phyloP scores from a whole-genome alignment of 1,140 invertebrate genomes.

The Drosophila ambigua region DNA sequence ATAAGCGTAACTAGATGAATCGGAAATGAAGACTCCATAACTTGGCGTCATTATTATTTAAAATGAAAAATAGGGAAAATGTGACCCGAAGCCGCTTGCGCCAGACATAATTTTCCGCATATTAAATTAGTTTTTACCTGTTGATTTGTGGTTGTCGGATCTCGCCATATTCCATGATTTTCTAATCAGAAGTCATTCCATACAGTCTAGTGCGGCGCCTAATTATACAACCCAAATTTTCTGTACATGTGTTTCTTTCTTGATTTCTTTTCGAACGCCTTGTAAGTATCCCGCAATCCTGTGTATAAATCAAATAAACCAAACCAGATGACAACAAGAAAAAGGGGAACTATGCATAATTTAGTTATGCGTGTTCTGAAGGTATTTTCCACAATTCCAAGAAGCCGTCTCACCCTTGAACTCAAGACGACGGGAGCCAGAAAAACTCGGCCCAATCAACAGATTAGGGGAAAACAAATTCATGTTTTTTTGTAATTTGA shows the following conservation, averaged over 20 bases:
- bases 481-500: slow-evolving; percentile 68
- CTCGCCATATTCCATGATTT: no score
- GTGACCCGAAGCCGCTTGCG: slow-evolving; percentile 52
- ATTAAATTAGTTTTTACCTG: slow-evolving; percentile 74
- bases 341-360: slow-evolving; percentile 73
- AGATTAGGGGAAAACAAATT: slow-evolving; percentile 50
- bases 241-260: slow-evolving; percentile 35
- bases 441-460: slow-evolving; percentile 17
- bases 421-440: slow-evolving; percentile 52
- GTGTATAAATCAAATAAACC: slow-evolving; percentile 64
- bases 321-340: slow-evolving; percentile 30
- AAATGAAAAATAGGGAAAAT: slow-evolving; percentile 63
- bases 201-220: neutral
- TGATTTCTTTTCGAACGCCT: slow-evolving; percentile 59
- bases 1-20: slow-evolving; percentile 15
- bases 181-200: neutral
- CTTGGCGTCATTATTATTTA: no score
- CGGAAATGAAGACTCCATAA: slow-evolving; percentile 1
- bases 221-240: slow-evolving; percentile 8
- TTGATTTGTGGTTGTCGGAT: slow-evolving; percentile 42
- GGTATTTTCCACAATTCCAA: slow-evolving; percentile 62
- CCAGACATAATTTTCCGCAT: slow-evolving; percentile 74
- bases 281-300: slow-evolving; percentile 60
- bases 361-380: slow-evolving; percentile 68
- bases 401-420: slow-evolving; percentile 29